Conservation (phyloP, 2,888 invertebrate species). For the Bedellia somnulentella region DNA sequence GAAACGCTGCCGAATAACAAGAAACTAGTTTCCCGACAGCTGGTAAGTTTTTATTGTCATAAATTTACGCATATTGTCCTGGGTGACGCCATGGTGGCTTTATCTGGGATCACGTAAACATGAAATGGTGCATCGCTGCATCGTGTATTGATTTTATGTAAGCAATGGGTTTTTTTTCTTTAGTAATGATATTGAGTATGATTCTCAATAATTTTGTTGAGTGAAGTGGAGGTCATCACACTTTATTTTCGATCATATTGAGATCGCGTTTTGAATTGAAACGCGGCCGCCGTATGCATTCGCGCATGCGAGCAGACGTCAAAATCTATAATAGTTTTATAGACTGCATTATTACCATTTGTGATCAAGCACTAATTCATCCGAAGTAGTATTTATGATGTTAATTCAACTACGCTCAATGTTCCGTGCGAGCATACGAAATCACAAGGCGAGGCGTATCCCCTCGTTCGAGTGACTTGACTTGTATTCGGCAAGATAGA, state of each 20-base stretch:
- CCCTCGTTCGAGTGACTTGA: too few relatives aligned
- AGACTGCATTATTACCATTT: conserved; percentile 38
- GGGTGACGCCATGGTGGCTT: conserved; percentile 67
- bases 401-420: too few relatives aligned
- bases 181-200: conserved; percentile 18
- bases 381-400: too few relatives aligned
- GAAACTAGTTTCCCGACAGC: conserved; percentile 63
- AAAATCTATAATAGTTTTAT: conserved; percentile 55
- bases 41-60: conserved; percentile 63
- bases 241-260: conserved; percentile 44
- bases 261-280: conserved; percentile 54
- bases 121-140: conserved; percentile 62
- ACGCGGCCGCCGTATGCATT: conserved; percentile 57
- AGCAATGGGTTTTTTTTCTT: conserved; percentile 22
- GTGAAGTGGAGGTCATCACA: conserved; percentile 43
- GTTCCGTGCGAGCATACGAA: too few relatives aligned
- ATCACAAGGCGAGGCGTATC: too few relatives aligned
- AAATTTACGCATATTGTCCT: conserved; percentile 58
- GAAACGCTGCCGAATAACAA: conserved; percentile 62
- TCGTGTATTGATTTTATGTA: conserved; percentile 53
- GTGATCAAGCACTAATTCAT: too few relatives aligned
- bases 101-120: conserved; percentile 68
- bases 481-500: too few relatives aligned
- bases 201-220: too few relatives aligned
- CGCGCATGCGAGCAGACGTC: conserved; percentile 59